A percentile compares a stretch with the other conserved stretches of the same genome.
phyloP scores from a whole-genome alignment of 2,113 vertebrate genomes.

The Albula glossodonta region DNA sequence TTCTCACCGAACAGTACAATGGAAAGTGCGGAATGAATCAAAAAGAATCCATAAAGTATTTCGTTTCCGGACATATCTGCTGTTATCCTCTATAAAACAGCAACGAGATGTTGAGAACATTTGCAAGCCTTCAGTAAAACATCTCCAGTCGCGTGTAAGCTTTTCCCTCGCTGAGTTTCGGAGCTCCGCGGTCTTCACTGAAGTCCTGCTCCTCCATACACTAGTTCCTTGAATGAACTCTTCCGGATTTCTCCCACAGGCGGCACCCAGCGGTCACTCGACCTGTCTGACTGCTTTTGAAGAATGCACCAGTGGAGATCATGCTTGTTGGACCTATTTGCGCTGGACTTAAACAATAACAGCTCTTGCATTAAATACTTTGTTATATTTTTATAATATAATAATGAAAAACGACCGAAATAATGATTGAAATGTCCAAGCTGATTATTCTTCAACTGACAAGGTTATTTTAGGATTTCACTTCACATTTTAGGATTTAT shows the following conservation, averaged over 20 bases:
- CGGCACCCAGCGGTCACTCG: slow-evolving; percentile 46
- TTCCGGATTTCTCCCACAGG: slow-evolving; percentile 43
- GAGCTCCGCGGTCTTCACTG: not conserved
- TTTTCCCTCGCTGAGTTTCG: not conserved
- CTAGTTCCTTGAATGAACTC: slow-evolving; percentile 45
- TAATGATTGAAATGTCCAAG: no score
- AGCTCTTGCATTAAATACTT: no score
- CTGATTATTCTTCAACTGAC: no score
- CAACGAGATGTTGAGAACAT: slow-evolving; percentile 26
- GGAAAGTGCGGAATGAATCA: slow-evolving; percentile 39
- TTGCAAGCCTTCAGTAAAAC: slow-evolving; percentile 38
- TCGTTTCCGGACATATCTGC: slow-evolving; percentile 48
- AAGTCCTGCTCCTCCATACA: not conserved
- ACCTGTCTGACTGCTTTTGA: slow-evolving; percentile 33
- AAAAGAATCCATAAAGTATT: slow-evolving; percentile 37
- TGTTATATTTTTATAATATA: no score
- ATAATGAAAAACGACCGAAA: no score
- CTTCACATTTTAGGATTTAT: no score
- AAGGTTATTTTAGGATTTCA: no score
- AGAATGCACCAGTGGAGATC: not conserved
- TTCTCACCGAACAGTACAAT: slow-evolving; percentile 41
- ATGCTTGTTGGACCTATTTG: no score
- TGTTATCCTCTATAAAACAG: slow-evolving; percentile 31
- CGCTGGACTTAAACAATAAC: no score
- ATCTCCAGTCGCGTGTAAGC: slow-evolving; percentile 25